Conservation (phyloP, 1,140 invertebrate species). For the Drosophila sp. region DNA sequence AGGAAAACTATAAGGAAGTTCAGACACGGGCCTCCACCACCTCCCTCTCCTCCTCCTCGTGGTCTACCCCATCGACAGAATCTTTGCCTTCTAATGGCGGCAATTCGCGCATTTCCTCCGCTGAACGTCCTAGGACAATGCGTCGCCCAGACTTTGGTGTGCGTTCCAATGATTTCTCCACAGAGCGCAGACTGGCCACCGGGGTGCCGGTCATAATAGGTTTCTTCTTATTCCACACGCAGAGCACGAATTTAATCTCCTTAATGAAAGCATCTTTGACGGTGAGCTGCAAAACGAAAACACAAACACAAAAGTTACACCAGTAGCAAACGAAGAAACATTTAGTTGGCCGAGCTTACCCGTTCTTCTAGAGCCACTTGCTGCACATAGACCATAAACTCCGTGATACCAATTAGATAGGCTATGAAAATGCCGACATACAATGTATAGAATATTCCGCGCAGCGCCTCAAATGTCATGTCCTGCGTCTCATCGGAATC, state of each 20-base stretch:
- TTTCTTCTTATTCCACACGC: constrained; percentile 78
- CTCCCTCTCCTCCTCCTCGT: not conserved
- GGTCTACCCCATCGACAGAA: not conserved
- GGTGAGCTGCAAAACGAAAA: constrained; percentile 83
- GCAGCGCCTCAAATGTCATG: constrained; percentile 91
- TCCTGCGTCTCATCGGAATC: constrained; percentile 83
- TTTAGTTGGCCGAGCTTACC: constrained; percentile 27
- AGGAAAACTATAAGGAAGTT: not conserved
- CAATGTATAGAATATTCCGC: constrained; percentile 95
- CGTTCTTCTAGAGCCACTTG: constrained; percentile 90
- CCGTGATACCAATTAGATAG: constrained; percentile 87
- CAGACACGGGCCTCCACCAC: constrained; percentile 40
- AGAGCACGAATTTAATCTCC: constrained; percentile 69
- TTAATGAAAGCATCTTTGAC: constrained; percentile 63
- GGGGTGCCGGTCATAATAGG: constrained; percentile 59
- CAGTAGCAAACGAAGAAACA: not conserved
- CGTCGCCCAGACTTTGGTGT: constrained; percentile 63
- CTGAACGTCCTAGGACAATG: constrained; percentile 59
- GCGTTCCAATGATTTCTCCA: constrained; percentile 59
- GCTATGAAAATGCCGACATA: constrained; percentile 87
- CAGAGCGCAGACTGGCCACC: constrained; percentile 51
- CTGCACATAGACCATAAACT: constrained; percentile 92
- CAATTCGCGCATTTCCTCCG: constrained; percentile 65
- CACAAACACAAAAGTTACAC: not conserved
- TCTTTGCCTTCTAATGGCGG: constrained; percentile 16